Evolutionary conservation across 2,888 invertebrate genomes (phyloP), one percentile per base, ranked within the genome.

Genomic region (Stictocephala bisonia): DNA sequence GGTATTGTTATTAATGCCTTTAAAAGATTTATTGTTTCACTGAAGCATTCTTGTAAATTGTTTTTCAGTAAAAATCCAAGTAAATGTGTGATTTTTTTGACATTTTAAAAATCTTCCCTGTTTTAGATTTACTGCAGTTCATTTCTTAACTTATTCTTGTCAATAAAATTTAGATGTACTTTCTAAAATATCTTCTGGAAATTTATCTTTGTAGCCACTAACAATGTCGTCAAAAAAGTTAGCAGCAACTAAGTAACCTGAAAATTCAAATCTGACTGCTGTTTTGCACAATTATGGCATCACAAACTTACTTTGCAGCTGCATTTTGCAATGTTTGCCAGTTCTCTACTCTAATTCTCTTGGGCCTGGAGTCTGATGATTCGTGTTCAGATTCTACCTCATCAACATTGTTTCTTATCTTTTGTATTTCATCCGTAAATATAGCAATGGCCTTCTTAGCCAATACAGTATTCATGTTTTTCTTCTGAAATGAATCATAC

Each of bases 1-100:
- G 81, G 81, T 11, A 75, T 79, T 41, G 81, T 80, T 40, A 77
- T 56, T n/a, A 80, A 18, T 20, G 81, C 79, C 60, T 78, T 58
- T 51, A 81, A 71, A 18, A 81, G 72, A 77, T 79, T 79, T 22
- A 76, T 56, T 24, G 74, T 78, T 75, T 80, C 79, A 60, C 71
- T 31, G 72, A 82, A 80, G 22, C 77, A 73, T 29, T 76, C 53
- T 22, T 31, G 24, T 24, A 81, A 73, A 68, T 78, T 76, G 69
- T 79, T 64, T 67, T 60, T 68, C 2, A 78, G 71, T 64, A 75
- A 70, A 40, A 77, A 68, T 11, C 72, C 72, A 11, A 80, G 77
- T 74, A 80, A 79, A 15, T 73, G 53, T 48, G 67, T 70, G 18
- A 58, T 51, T 22, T 77, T 77, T 35, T 73, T 67, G 20, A 72